These are phyloP conservation scores for Hermaeophaga mercurialis DNA, from an alignment of 2,888 invertebrate species.

Conservation along the genomic window DNA sequence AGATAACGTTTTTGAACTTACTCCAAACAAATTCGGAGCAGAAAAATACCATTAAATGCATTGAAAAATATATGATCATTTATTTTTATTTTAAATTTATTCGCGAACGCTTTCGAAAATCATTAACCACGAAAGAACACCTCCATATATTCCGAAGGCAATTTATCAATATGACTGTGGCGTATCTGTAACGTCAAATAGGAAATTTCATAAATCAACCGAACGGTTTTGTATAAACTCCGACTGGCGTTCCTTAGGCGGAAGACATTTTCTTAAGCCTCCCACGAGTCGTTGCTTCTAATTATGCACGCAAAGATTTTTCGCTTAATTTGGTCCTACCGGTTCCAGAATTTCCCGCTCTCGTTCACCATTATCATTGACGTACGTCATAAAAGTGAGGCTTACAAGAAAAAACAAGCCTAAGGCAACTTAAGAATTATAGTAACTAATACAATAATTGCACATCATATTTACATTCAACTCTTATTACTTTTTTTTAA, in stretches of 20 bases:
- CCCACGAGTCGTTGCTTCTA: slow-evolving; percentile 58
- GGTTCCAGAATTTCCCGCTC: slow-evolving; percentile 50
- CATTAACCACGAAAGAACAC: slow-evolving; percentile 8
- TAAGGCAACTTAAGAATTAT: no score
- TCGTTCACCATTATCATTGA: slow-evolving; percentile 32
- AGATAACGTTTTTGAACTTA: no score
- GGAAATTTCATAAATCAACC: slow-evolving; percentile 56
- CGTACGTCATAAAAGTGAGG: no score
- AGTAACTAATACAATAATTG: no score
- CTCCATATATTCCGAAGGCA: slow-evolving; percentile 20
- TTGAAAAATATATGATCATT: no score
- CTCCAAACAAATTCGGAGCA: no score
- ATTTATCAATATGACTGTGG: slow-evolving; percentile 44
- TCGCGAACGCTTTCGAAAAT: background rate
- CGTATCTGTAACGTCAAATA: slow-evolving; percentile 32
- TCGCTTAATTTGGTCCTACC: slow-evolving; percentile 59
- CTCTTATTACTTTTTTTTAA: no score
- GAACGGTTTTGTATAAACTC: slow-evolving; percentile 38
- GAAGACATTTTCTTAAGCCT: slow-evolving; percentile 47
- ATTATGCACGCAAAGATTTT: slow-evolving; percentile 60
- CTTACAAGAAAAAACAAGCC: no score
- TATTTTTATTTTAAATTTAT: no score
- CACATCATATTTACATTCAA: no score
- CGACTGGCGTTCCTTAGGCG: slow-evolving; percentile 32
- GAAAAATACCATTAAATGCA: no score